Evolutionary conservation across 1,140 invertebrate species (phyloP).

Genomic region (Xylocopa sonorina): DNA sequence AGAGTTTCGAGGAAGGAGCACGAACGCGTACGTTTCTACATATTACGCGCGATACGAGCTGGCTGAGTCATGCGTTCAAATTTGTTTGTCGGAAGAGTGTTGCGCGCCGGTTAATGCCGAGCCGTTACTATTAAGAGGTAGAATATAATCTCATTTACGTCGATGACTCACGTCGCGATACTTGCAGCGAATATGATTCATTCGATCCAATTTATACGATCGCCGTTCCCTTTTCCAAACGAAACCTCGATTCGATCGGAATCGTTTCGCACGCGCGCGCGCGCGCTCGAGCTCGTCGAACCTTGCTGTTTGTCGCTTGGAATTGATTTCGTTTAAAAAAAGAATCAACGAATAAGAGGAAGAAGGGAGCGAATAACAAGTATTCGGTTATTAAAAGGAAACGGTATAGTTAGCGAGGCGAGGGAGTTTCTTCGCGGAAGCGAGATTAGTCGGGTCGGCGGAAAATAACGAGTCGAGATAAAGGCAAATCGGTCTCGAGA

Average conservation of each 20-base stretch:
- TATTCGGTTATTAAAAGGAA: constrained; percentile 25
- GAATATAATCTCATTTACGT: constrained; percentile 67
- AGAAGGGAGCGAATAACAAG: constrained; percentile 11
- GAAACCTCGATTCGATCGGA: neutral
- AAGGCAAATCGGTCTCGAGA: constrained; percentile 64
- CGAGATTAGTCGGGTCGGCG: constrained; percentile 59
- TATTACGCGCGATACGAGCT: constrained; percentile 4
- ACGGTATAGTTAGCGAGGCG: neutral
- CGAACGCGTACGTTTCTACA: neutral
- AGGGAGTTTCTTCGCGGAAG: constrained; percentile 38
- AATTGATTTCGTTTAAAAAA: constrained; percentile 1
- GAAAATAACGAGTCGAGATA: constrained; percentile 66
- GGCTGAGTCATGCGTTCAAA: constrained; percentile 59
- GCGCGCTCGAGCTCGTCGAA: neutral
- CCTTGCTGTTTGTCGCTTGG: neutral
- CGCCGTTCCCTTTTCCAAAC: neutral
- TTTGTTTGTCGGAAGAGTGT: constrained; percentile 56
- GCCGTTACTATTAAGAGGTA: constrained; percentile 57
- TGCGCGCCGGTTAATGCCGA: constrained; percentile 53
- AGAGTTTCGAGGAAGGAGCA: neutral
- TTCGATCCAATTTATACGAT: constrained; percentile 42
- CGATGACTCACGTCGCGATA: constrained; percentile 61
- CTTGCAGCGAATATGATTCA: constrained; percentile 59
- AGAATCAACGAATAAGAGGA: neutral
- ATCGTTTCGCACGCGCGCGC: neutral